Conservation (phyloP, 2,797 vertebrate species). For the Phalanger gymnotis region DNA sequence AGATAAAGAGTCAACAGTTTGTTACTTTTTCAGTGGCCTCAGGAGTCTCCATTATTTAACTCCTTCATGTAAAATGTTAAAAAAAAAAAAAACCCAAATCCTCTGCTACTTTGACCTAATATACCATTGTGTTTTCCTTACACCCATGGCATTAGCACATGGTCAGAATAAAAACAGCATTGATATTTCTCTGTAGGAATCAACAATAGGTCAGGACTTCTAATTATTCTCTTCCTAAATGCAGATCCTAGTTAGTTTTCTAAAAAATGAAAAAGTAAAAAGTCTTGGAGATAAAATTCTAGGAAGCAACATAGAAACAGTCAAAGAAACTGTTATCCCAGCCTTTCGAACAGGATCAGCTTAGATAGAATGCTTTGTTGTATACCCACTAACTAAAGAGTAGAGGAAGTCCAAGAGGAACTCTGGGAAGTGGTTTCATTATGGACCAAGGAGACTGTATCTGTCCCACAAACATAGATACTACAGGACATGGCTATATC, state of each 20-base stretch:
- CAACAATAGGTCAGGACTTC: slow-evolving; percentile 66
- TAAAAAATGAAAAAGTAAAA: slow-evolving; percentile 49
- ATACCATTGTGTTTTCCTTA: slow-evolving; percentile 77
- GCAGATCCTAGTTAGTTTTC: slow-evolving; percentile 70
- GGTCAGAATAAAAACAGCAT: slow-evolving; percentile 71
- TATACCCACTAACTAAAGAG: slow-evolving; percentile 71
- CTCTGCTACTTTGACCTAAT: slow-evolving; percentile 76
- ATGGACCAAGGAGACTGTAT: slow-evolving; percentile 77
- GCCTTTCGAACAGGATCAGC: slow-evolving; percentile 72
- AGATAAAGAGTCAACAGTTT: slow-evolving; percentile 68
- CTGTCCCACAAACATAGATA: slow-evolving; percentile 68
- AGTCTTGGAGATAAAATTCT: slow-evolving; percentile 45
- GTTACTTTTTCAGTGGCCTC: slow-evolving; percentile 77
- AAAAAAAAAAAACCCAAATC: slow-evolving; percentile 42
- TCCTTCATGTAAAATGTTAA: slow-evolving; percentile 60
- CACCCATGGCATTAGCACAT: slow-evolving; percentile 59
- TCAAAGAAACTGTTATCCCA: slow-evolving; percentile 66
- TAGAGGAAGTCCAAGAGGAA: slow-evolving; percentile 76
- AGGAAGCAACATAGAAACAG: slow-evolving; percentile 71
- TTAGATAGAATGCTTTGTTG: slow-evolving; percentile 74
- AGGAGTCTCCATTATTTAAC: slow-evolving; percentile 74
- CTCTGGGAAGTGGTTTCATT: slow-evolving; percentile 64
- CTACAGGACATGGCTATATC: slow-evolving; percentile 70
- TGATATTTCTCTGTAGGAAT: slow-evolving; percentile 62
- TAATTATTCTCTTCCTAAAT: slow-evolving; percentile 74